Percentiles rank a stretch among this genome's conserved stretches.
These are phyloP conservation scores for Caenorhabditis japonica DNA, from an alignment of 2,888 invertebrate genomes.

Conservation along the genomic window DNA sequence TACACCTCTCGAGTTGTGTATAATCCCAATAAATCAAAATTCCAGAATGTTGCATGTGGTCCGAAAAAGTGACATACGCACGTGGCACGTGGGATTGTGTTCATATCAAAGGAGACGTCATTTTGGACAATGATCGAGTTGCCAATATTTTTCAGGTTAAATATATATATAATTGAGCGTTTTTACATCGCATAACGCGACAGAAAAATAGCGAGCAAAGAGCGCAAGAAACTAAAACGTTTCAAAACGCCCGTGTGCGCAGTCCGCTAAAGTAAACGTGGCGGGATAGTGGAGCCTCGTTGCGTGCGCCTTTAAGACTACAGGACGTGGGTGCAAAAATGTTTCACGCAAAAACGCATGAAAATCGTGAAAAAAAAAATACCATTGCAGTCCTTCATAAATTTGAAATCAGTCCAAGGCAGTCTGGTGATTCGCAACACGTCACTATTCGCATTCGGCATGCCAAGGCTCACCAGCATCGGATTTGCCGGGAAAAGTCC, in stretches of 20 bases:
- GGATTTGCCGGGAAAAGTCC: slow-evolving; percentile 5
- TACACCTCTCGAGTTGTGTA: too few species aligned
- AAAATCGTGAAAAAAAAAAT: too few species aligned
- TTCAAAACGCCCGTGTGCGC: too few species aligned
- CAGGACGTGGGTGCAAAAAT: too few species aligned
- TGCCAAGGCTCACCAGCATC: slow-evolving; percentile 8
- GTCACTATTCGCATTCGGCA: slow-evolving; percentile 16
- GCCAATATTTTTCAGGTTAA: slow-evolving; percentile 22
- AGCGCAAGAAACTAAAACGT: too few species aligned
- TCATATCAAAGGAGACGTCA: slow-evolving; percentile 38
- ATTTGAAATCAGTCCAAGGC: slow-evolving; percentile 17
- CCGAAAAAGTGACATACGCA: slow-evolving; percentile 13
- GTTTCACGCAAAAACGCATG: too few species aligned
- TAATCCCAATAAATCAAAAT: not conserved
- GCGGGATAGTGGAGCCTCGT: too few species aligned
- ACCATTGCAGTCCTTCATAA: slow-evolving; percentile 17
- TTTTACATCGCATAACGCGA: too few species aligned
- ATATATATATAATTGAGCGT: too few species aligned
- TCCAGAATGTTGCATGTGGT: slow-evolving; percentile 34
- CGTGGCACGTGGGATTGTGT: slow-evolving; percentile 10
- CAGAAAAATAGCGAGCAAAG: too few species aligned
- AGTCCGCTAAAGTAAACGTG: too few species aligned
- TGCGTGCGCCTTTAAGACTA: too few species aligned
- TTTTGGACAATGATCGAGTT: slow-evolving; percentile 22
- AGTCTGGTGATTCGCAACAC: slow-evolving; percentile 29